Conservation (phyloP, 2,113 vertebrate genomes). For the Coracopsis vasa region DNA sequence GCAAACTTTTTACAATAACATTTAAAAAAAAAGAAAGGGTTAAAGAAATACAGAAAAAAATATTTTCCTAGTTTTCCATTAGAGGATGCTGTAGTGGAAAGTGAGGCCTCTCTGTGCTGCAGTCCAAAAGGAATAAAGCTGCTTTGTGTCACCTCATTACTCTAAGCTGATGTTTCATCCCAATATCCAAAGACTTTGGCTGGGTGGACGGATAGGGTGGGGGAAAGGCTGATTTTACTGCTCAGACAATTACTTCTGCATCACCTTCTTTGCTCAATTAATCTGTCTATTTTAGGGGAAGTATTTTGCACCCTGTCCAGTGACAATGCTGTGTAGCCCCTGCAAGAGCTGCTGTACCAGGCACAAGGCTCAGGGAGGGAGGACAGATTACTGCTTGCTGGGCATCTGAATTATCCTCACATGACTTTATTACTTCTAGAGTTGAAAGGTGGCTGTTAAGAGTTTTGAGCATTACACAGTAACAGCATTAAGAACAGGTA, state of each 20-base stretch:
- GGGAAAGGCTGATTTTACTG: neutral
- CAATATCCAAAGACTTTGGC: neutral
- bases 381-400: neutral
- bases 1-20: neutral
- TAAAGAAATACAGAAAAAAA: neutral
- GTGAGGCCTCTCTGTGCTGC: constrained; percentile 42
- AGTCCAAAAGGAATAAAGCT: constrained; percentile 62
- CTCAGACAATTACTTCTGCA: neutral
- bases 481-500: neutral
- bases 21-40: neutral
- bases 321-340: neutral
- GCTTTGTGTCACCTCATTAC: constrained; percentile 67
- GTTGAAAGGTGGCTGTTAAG: neutral
- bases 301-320: neutral
- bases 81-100: constrained; percentile 49
- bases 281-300: neutral
- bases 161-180: constrained; percentile 19
- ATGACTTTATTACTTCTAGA: accelerated
- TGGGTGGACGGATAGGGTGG: neutral
- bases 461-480: neutral
- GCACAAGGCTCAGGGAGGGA: neutral
- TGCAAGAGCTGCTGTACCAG: neutral
- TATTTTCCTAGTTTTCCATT: constrained; percentile 35
- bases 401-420: neutral
- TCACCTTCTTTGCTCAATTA: neutral